Evolutionary conservation across 2,888 invertebrate species (phyloP).

Genomic region (Drosophila gaucha): DNA sequence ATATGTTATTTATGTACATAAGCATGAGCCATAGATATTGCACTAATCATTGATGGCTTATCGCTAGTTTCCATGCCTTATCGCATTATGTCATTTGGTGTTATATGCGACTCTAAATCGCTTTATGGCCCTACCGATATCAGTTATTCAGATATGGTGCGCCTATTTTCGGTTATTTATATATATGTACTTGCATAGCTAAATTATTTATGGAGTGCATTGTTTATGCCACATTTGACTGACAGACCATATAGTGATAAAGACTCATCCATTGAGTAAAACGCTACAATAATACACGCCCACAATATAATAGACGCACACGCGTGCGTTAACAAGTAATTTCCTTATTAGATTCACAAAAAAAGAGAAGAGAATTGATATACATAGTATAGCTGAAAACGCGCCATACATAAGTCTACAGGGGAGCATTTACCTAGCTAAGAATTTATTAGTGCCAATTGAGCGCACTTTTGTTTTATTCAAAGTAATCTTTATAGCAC

Average conservation of each 20-base stretch:
- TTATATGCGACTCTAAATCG: constrained; percentile 46
- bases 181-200: constrained; percentile 18
- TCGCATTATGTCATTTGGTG: constrained; percentile 32
- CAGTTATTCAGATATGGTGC: constrained; percentile 45
- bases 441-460: constrained; percentile 69
- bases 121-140: constrained; percentile 57
- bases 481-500: constrained; percentile 65
- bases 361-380: constrained; percentile 17
- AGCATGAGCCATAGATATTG: constrained; percentile 11
- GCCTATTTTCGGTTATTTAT: constrained; percentile 46
- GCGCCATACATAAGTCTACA: background rate
- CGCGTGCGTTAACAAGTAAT: constrained; percentile 66
- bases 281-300: constrained; percentile 22
- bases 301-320: constrained; percentile 18
- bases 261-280: constrained; percentile 16
- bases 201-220: constrained; percentile 45
- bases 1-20: constrained; percentile 3
- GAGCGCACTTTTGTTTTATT: constrained; percentile 63
- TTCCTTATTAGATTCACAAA: constrained; percentile 70
- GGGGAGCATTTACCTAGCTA: constrained; percentile 36
- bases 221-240: constrained; percentile 25
- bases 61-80: constrained; percentile 25
- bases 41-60: constrained; percentile 26
- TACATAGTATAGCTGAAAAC: constrained; percentile 14
- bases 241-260: constrained; percentile 28